Percentiles rank a stretch among this genome's conserved stretches.
Conservation (phyloP, 2,113 vertebrate genomes). For the Eurystomus gularis region DNA sequence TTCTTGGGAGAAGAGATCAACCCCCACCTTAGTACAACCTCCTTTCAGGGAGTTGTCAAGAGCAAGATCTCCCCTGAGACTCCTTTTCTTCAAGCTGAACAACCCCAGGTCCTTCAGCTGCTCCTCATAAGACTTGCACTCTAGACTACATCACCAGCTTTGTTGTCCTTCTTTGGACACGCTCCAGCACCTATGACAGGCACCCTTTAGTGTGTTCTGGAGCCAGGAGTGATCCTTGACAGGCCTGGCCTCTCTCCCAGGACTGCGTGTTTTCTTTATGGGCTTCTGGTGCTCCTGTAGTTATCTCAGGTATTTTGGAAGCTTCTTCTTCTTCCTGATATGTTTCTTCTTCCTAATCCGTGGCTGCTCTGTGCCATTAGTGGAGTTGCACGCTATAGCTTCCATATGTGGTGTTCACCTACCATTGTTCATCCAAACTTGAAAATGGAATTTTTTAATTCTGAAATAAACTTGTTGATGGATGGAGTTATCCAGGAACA, state of each 20-base stretch:
- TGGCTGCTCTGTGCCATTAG: too few relatives aligned
- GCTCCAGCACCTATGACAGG: too few relatives aligned
- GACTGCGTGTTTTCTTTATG: rapidly evolving
- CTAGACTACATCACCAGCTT: neutral
- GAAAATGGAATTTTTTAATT: neutral
- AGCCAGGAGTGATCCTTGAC: neutral
- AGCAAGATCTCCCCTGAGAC: neutral
- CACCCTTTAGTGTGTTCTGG: neutral
- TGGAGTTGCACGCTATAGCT: rapidly evolving
- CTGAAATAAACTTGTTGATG: neutral
- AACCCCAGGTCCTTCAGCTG: neutral
- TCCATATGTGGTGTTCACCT: neutral
- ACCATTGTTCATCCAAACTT: neutral
- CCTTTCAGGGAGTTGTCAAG: neutral
- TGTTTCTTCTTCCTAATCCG: neutral
- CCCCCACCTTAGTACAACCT: neutral
- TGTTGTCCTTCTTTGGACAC: neutral
- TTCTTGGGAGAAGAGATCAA: neutral
- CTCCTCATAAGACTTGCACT: neutral
- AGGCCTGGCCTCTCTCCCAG: neutral
- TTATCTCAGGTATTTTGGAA: neutral
- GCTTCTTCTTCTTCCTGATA: neutral
- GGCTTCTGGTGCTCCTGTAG: neutral
- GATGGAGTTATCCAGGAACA: neutral
- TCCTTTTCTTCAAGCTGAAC: neutral